Conservation (phyloP, 2,797 vertebrate genomes). For the Microcaecilia unicolor region DNA sequence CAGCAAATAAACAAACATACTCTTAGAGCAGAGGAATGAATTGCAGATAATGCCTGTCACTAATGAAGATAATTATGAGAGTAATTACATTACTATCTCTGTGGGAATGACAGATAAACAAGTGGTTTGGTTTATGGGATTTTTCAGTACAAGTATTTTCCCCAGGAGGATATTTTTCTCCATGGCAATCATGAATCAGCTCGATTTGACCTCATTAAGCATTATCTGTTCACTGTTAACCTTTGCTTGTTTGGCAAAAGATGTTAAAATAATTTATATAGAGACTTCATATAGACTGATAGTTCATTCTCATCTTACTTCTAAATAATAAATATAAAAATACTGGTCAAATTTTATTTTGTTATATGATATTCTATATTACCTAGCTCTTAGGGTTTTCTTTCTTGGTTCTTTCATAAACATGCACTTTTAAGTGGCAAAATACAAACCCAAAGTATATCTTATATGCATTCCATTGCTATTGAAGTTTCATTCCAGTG, state of each 20-base stretch:
- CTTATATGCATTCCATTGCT: too few relatives aligned
- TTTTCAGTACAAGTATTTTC: conserved; percentile 64
- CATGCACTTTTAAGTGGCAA: too few relatives aligned
- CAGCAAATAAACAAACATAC: conserved; percentile 60
- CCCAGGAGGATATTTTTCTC: conserved; percentile 57
- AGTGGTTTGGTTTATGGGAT: conserved; percentile 87
- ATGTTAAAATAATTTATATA: conserved; percentile 21
- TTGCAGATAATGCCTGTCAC: conserved; percentile 88
- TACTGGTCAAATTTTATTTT: too few relatives aligned
- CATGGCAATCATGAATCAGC: conserved; percentile 57
- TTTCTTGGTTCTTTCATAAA: too few relatives aligned
- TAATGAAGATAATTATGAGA: conserved; percentile 97
- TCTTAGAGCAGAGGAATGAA: conserved; percentile 60
- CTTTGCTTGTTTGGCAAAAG: conserved; percentile 40
- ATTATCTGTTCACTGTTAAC: conserved; percentile 47
- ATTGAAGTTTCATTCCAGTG: too few relatives aligned
- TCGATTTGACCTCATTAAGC: conserved; percentile 57
- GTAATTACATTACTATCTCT: conserved; percentile 98
- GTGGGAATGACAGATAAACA: conserved; percentile 97
- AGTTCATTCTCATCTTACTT: conserved; percentile 26
- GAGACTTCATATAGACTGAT: conserved; percentile 23
- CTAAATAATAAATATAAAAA: conserved; percentile 40
- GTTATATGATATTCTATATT: too few relatives aligned
- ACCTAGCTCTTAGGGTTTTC: too few relatives aligned
- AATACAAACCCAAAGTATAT: too few relatives aligned